These are phyloP conservation scores for Strigamia maritima DNA, from an alignment of 2,888 invertebrate genomes.

Conservation along the genomic window DNA sequence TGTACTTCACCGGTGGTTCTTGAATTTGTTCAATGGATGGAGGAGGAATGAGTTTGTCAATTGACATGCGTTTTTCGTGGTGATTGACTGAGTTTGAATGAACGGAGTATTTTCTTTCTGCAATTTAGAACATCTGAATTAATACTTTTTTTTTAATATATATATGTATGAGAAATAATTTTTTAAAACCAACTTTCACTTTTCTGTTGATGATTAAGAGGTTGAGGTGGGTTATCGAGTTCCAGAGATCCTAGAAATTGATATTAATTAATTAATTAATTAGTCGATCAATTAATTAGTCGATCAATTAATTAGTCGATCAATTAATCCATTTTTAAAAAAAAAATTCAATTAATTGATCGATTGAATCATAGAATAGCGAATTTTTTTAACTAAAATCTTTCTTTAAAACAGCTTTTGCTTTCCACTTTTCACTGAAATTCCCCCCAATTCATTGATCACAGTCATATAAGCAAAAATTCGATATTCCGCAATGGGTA, in stretches of 20 bases:
- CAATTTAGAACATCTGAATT: not conserved
- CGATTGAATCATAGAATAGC: too few species aligned
- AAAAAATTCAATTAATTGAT: too few species aligned
- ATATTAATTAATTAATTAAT: not conserved
- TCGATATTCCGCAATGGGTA: too few species aligned
- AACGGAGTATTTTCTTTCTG: conserved; percentile 42
- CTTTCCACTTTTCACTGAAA: too few species aligned
- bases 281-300: too few species aligned
- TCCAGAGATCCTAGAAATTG: conserved; percentile 71
- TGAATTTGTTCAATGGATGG: conserved; percentile 15
- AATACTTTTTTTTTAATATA: too few species aligned
- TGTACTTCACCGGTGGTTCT: conserved; percentile 38
- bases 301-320: too few species aligned
- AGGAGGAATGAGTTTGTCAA: conserved; percentile 37
- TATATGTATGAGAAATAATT: not conserved
- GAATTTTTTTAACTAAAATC: too few species aligned
- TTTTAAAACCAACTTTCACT: conserved; percentile 45
- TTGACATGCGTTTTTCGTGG: conserved; percentile 40
- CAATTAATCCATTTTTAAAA: too few species aligned
- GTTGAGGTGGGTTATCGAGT: conserved; percentile 63
- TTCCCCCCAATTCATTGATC: too few species aligned
- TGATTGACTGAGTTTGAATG: conserved; percentile 34
- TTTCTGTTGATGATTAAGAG: conserved; percentile 47
- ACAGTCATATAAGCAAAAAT: too few species aligned
- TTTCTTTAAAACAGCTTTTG: too few species aligned